Base-by-base conservation (phyloP, 2,888 invertebrate genomes). In the Thumatha senex region DNA sequence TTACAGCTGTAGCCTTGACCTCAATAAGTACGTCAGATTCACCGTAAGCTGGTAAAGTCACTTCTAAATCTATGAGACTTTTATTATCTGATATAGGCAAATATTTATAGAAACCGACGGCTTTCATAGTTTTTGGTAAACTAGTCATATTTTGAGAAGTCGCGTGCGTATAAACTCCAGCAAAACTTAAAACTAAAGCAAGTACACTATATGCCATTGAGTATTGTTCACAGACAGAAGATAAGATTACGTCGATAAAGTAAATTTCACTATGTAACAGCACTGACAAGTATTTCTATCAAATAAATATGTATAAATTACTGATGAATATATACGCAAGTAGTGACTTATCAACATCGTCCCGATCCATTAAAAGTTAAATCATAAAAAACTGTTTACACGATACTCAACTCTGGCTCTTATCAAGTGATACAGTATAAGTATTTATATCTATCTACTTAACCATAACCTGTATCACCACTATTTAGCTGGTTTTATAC, bases 21-120 rank as follows among this genome's bases (percentile, higher is more conserved):
- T 89, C 73, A 1, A 90, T 74, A 47, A 90, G 68, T 14, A 89
- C 77, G 49, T 89, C 86, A 11, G 67, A 72, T 42, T 76, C 72
- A 43, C 63, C 57, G 11, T 84, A 33, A 30, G 46, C 68, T 24
- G 90, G 89, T 48, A 89, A 54, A 54, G 54, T 70, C n/a, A 89
- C 70, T 72, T 83, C 76, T 48, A 90, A 49, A 68, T 90, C 86
- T 11, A 84, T 40, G 4, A 90, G 74, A 58, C 89, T 86, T 13
- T 77, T 74, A 0, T 67, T 56, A 53, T 89, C 82, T 2, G 78
- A 60, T 50, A 90, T 86, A 7, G 89, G 85, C 46, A 89, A 73
- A 65, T 89, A 88, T 74, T 88, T 85, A 56, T 82, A 89, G 14
- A 90, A 67, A 7, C 88, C 90, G 34, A 89, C 86, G 9, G 87